A percentile compares a stretch with the other conserved stretches of the same genome.
Evolutionary conservation across 2,113 vertebrate genomes (phyloP).

Genomic region (Alethe diademata): DNA sequence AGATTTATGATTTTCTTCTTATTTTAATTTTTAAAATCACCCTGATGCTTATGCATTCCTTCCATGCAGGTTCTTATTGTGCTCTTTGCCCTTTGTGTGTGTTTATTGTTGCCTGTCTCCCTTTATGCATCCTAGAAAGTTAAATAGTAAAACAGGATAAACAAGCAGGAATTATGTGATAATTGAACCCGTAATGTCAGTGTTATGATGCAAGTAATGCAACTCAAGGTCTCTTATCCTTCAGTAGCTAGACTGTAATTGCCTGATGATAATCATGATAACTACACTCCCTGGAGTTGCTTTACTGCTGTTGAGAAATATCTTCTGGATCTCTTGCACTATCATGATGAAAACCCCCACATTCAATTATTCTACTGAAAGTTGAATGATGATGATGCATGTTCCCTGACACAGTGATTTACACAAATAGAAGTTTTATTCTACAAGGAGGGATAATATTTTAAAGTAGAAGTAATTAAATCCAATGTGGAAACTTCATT

Average conservation of each 20-base stretch:
- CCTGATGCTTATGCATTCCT: neutral
- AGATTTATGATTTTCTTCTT: neutral
- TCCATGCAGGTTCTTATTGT: neutral
- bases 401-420: slow-evolving; percentile 11
- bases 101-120: neutral
- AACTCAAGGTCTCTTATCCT: slow-evolving; percentile 50
- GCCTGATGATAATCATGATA: slow-evolving; percentile 58
- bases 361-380: slow-evolving; percentile 43
- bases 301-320: slow-evolving; percentile 29
- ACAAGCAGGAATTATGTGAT: slow-evolving; percentile 46
- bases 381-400: slow-evolving; percentile 41
- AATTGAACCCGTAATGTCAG: slow-evolving; percentile 33
- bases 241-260: slow-evolving; percentile 49
- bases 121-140: neutral
- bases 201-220: slow-evolving; percentile 44
- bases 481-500: neutral
- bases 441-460: slow-evolving; percentile 21
- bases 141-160: slow-evolving; percentile 24
- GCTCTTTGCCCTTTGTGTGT: neutral
- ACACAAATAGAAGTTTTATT: slow-evolving; percentile 36
- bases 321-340: slow-evolving; percentile 8
- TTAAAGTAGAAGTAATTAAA: slow-evolving; percentile 51
- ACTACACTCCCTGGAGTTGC: slow-evolving; percentile 52
- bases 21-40: neutral
- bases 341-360: neutral